A percentile compares a stretch with the other conserved stretches of the same genome.
Evolutionary conservation across 2,113 vertebrate genomes (phyloP).

Genomic region (Tachycineta bicolor): DNA sequence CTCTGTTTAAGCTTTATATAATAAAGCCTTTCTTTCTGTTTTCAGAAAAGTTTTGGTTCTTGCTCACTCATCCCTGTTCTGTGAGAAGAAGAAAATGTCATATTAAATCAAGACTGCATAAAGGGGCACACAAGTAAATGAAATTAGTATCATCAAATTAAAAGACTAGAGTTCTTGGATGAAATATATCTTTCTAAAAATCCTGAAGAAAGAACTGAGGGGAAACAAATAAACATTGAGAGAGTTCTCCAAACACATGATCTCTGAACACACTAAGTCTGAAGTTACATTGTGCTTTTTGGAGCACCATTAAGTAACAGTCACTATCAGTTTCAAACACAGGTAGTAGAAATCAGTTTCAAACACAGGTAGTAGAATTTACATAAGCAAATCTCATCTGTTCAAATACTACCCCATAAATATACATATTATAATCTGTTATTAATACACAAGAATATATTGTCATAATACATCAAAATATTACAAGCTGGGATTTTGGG

Average conservation of each 20-base stretch:
- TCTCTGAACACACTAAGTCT: not conserved
- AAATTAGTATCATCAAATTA: not conserved
- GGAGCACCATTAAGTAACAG: not conserved
- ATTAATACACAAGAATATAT: not conserved
- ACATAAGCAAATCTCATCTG: not conserved
- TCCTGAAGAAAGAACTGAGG: not conserved
- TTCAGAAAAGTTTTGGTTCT: slow-evolving; percentile 6
- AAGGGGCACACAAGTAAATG: not conserved
- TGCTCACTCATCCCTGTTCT: not conserved
- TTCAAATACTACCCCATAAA: slow-evolving; percentile 6
- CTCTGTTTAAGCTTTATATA: slow-evolving; percentile 51
- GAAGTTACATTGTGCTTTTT: not conserved
- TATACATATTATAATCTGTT: not conserved
- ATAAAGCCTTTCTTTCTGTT: not conserved
- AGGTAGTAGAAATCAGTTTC: slow-evolving; percentile 7
- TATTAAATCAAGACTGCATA: not conserved
- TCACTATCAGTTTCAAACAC: slow-evolving; percentile 9
- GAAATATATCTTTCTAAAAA: not conserved
- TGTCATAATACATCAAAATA: not conserved
- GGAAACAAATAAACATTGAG: not conserved
- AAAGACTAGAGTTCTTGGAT: not conserved
- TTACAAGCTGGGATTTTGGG: not conserved
- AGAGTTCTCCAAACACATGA: not conserved
- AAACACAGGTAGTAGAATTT: slow-evolving; percentile 19
- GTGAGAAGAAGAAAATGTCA: not conserved